Evolutionary conservation across 2,113 vertebrate genomes (phyloP), one percentile per base, ranked within the genome.

Genomic region (Podarcis raffonei): DNA sequence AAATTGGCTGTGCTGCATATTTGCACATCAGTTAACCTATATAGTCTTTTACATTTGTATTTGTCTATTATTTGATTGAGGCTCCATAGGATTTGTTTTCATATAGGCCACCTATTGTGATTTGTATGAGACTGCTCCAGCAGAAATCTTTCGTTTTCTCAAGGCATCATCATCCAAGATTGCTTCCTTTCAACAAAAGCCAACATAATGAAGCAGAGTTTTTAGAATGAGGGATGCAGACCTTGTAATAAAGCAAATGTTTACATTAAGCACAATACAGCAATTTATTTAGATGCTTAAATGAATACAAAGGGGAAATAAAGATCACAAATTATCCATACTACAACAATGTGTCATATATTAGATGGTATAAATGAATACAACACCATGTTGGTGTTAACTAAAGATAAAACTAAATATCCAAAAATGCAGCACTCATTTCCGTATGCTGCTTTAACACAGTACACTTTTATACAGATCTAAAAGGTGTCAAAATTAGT

Each of bases 241-340:
- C 92, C 69, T 93, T 94, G 92, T 95, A 97, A 97, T 95, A 95
- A 97, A 96, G 94, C 96, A 95, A 96, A 92, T 97, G 91, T 97
- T 96, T 96, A 98, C 96, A 97, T 98, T 98, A 98, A 99, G 98
- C 98, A 99, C 98, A 98, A 98, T 98, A 99, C 98, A 99, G 98
- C 98, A 99, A 98, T 99, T 99, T 99, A 99, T 99, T 99, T 97
- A 98, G 98, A 98, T 98, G 98, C 97, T 98, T 98, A 98, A 98
- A 98, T 96, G 95, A 97, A 97, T 96, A 98, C 97, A 98, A 98
- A 98, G 98, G 96, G 87, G 97, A 98, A 98, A 97, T 97, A 97
- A 97, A 98, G 96, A 97, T 98, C 98, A 99, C 98, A 98, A 98
- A 98, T 97, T 97, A 97, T 97, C 98, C 97, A 98, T 97, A 98